A percentile compares a stretch with the other conserved stretches of the same genome.
phyloP scores from a whole-genome alignment of 2,888 invertebrate genomes.

The Lagria hirta region DNA sequence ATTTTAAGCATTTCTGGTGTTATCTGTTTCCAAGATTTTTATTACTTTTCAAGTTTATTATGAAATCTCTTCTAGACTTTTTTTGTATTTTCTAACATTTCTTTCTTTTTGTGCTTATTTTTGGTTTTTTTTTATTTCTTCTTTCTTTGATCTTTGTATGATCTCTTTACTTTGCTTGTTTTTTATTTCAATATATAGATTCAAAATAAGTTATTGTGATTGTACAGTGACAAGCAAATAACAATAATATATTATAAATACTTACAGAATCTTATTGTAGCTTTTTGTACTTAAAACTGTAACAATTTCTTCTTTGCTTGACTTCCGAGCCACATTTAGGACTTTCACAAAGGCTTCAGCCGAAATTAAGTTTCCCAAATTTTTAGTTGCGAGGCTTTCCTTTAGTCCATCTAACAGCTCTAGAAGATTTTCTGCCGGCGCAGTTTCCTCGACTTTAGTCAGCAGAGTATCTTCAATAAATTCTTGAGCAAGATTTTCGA shows the following conservation, averaged over 20 bases:
- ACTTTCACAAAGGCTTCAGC: conserved; percentile 67
- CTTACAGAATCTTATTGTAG: conserved; percentile 60
- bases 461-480: conserved; percentile 42
- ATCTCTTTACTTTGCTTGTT: too few relatives aligned
- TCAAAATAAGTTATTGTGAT: too few relatives aligned
- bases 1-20: too few relatives aligned
- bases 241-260: conserved; percentile 21
- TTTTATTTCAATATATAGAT: too few relatives aligned
- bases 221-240: not conserved
- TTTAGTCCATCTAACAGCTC: conserved; percentile 58
- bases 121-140: too few relatives aligned
- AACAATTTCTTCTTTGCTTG: conserved; percentile 62
- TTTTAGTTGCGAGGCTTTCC: conserved; percentile 57
- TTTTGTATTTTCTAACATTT: too few relatives aligned
- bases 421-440: conserved; percentile 44
- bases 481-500: conserved; percentile 38
- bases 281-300: conserved; percentile 61
- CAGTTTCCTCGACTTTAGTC: conserved; percentile 37
- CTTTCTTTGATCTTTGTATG: too few relatives aligned
- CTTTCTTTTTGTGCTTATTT: too few relatives aligned
- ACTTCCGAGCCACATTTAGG: conserved; percentile 61
- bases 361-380: conserved; percentile 64
- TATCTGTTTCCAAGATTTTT: too few relatives aligned
- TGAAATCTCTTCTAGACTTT: too few relatives aligned
- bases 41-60: too few relatives aligned